phyloP scores from a whole-genome alignment of 2,797 vertebrate genomes.

The Pelodytes ibericus region DNA sequence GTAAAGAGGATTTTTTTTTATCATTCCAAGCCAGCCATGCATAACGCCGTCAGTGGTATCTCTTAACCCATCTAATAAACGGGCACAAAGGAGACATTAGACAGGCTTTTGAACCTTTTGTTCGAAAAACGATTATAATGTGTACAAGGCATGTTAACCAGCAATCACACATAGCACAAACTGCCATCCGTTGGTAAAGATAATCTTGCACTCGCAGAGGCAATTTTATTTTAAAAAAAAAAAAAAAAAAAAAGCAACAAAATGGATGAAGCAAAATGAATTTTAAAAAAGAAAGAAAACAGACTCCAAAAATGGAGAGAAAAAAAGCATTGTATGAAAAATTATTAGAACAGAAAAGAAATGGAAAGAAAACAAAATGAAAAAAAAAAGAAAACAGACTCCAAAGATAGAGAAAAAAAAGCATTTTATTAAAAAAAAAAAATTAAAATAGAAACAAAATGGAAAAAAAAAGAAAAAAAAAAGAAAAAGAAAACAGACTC shows the following conservation, averaged over 20 bases:
- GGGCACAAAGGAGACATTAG: constrained; percentile 10
- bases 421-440: no score
- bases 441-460: no score
- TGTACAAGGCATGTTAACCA: neutral
- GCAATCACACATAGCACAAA: neutral
- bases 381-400: no score
- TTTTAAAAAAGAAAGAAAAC: no score
- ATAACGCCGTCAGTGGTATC: constrained; percentile 16
- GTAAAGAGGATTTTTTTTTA: constrained; percentile 33
- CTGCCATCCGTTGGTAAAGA: neutral
- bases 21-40: constrained; percentile 37
- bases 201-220: neutral
- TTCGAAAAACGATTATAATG: constrained; percentile 4
- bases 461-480: no score
- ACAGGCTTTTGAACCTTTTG: constrained; percentile 13
- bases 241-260: neutral
- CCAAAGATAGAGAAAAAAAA: no score
- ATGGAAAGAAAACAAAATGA: no score
- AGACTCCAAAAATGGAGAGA: no score
- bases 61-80: constrained; percentile 22
- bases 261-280: no score
- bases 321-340: no score
- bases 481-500: no score
- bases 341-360: no score
- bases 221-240: neutral